Evolutionary conservation across 2,797 vertebrate genomes (phyloP), one percentile per base, ranked within the genome.

Genomic region (Chloroceryle inda): DNA sequence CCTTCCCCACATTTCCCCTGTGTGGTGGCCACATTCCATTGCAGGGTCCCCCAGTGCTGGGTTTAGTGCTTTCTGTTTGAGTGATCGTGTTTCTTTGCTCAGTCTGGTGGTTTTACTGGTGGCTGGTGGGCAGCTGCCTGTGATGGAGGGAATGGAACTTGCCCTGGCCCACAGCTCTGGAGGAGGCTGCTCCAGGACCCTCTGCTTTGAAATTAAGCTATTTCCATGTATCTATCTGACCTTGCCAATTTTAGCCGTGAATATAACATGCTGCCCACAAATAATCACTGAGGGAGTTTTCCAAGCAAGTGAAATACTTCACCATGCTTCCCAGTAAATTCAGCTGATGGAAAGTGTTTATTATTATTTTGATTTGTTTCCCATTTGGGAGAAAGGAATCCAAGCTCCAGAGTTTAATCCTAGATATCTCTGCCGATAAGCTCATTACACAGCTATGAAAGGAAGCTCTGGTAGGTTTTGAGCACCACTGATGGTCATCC

Each of bases 341-440:
- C 91, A 76, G 73, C 76, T 79, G 83, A 71, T 4, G 29, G 38
- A 78, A 93, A 58, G 31, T 76, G 37, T 0, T 17, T 45, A 56
- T 93, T 67, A 22, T 74, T 74, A 45, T 86, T 94, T 89, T 82
- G 35, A 27, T 89, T 67, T 62, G 55, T 88, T 96, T 90, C 71
- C 59, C n/a, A 23, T 81, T 76, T 3, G 1, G 29, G 59, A 85
- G 67, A 40, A 74, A 82, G 37, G 45, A 90, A 77, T 63, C 27
- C 47, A 27, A 33, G 47, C 66, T 72, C 64, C 31, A 18, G 33
- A 85, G 10, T 74, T 80, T 61, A 82, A 80, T 94, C 75, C 40
- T 45, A 27, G 49, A 61, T 93, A 88, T 68, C 79, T 78, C 47
- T 21, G 14, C 62, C 66, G 53, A 55, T 7, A 9, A 64, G 49